Base-by-base conservation (phyloP, 2,888 invertebrate genomes). In the Eulithis testata region DNA sequence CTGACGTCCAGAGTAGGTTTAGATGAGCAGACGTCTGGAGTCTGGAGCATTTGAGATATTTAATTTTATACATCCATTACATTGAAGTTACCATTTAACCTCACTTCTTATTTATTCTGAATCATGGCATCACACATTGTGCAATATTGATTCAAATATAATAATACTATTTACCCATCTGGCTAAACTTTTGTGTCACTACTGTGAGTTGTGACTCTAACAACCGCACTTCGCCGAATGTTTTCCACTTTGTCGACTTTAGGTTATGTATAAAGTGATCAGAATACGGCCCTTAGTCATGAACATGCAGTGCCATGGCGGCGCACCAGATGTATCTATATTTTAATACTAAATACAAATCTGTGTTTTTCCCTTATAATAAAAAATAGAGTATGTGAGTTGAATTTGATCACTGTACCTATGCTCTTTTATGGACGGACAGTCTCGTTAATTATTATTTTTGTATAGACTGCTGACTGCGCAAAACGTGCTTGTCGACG, bases 1-100 rank as follows among this genome's bases (percentile, higher is more conserved):
- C 65, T 72, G 74, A 76, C 81, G 84, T 84, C 81, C 82, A 80
- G 8, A 8, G 73, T 76, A 69, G 66, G 62, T 36, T 50, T 59
- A 64, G 54, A 14, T 51, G 57, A n/a, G 36, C 53, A 53, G 37
- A 12, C 11, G 43, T 21, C 36, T 60, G 54, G 3, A 43, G 55
- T 47, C 36, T 60, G 54, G 3, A 43, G 55, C 49, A 40, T 52
- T 45, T 36, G 49, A 31, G 49, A 31, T 62, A 44, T 40, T 37
- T 59, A 11, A 2, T 55, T 62, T 61, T 52, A 56, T 47, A 58
- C 14, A 55, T 55, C 43, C 51, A 68, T 63, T 60, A 50, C 56
- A 53, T 53, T 51, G 51, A 66, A 65, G 69, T 69, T 66, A 69
- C 69, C 69, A 69, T 55, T 60, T 43, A 43, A 49, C 63, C 44